Base-by-base conservation (phyloP, 2,888 invertebrate species). In the Helobdella robusta region DNA sequence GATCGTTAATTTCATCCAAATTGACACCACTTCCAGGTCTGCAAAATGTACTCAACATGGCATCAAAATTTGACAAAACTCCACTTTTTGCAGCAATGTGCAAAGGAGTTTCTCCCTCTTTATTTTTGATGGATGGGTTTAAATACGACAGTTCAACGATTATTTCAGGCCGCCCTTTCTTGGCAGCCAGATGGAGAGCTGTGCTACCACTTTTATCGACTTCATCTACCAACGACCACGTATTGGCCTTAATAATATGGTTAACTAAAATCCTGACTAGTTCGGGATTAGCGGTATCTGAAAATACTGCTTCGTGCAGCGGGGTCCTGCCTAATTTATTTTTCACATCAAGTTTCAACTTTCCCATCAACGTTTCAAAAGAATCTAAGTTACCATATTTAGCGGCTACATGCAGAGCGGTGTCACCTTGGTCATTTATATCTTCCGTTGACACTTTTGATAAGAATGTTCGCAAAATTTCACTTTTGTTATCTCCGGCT, bases 321-420 rank as follows among this genome's bases (percentile, higher is more conserved):
- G 74, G 71, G 0, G 75, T 76, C 67, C 76, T 73, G 2, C 75
- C 75, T 48, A 67, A 64, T 18, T 69, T 65, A 64, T 78, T 77
- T 44, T 70, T 71, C 3, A 75, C 69, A 66, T 76, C 73, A 15
- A 76, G 73, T 65, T 73, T 75, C 20, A 75, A 74, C 48, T 76
- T 77, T 25, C 71, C 65, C 11, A 77, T 64, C 0, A 77, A 69
- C 6, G 70, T 67, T 44, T 68, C 32, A 18, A 75, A 71, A 2
- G 73, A 70, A 11, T 73, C 72, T 25, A 69, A 52, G 64, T 75
- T 70, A 5, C 78, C 78, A 34, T 72, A 68, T 18, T 71, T 71
- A 59, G 75, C 74, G 1, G 78, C 77, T 34, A 76, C 69, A 66
- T 79, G 79, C 18, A 79, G 68, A 0, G 77, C 73, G 1, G 77